Base-by-base conservation (phyloP, 2,888 invertebrate genomes). In the Apamea monoglypha region DNA sequence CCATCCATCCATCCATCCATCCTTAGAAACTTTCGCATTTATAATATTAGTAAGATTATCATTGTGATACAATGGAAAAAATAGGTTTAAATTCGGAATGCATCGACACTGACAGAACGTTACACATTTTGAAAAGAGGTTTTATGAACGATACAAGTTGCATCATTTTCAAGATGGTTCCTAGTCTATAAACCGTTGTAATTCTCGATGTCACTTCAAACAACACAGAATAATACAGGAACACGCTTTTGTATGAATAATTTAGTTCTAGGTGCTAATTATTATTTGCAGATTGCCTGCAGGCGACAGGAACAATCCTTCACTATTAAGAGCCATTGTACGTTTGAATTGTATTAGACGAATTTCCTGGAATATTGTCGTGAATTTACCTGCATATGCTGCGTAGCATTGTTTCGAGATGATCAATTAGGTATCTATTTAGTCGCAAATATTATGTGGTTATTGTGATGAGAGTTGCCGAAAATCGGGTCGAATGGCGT, bases 241-340 rank as follows among this genome's bases (percentile, higher is more conserved):
- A 32, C 69, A 78, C 36, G 84, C 18, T 70, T 29, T 56, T 25
- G n/a, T 64, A 36, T 79, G 68, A 81, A 84, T 79, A 56, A 56
- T 79, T 84, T 64, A 81, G 25, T 64, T 40, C 56, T 47, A 66
- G 67, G 56, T 50, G 12, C 56, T 79, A 83, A 81, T 84, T 84
- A 80, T 68, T 50, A 85, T 80, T 85, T 71, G 40, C 47, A 59
- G 40, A 73, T 66, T 80, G 82, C 69, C 47, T 67, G 47, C 56
- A 80, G 74, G 44, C 21, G 66, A 29, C 82, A 32, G 47, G 25
- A 47, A 71, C 66, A 71, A 74, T 59, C 69, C 74, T 40, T 44
- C 63, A 50, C 56, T 44, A 59, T 64, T 40, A 64, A 59, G 40
- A 79, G 84, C 56, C 40, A 84, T 79, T 81, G 80, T 84, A 56